These are phyloP conservation scores for Calosoma granatense DNA, from an alignment of 1,140 invertebrate genomes.

Conservation along the genomic window DNA sequence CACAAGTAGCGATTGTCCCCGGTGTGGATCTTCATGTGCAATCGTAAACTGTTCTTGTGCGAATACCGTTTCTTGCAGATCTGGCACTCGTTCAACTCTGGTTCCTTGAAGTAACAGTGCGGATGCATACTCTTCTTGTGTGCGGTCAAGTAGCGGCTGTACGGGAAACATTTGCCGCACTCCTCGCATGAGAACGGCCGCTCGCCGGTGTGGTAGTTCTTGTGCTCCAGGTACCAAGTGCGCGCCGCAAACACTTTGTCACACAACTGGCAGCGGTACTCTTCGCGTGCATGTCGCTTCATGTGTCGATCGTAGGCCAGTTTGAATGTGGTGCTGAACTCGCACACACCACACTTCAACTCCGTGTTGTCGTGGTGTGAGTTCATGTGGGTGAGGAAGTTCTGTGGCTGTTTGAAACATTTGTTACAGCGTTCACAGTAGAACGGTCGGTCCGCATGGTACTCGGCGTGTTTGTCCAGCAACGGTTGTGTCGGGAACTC, in stretches of 20 bases:
- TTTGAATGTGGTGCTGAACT: not conserved
- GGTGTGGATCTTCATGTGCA: conserved; percentile 32
- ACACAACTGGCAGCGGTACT: conserved; percentile 26
- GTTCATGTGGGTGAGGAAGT: not conserved
- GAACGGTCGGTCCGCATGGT: not conserved
- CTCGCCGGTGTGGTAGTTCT: conserved; percentile 50
- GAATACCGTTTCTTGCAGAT: conserved; percentile 32
- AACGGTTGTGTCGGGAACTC: not conserved
- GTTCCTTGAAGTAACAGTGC: conserved; percentile 10
- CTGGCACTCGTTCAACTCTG: conserved; percentile 27
- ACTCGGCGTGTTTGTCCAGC: not conserved
- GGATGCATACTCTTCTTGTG: conserved; percentile 20
- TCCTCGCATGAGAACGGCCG: conserved; percentile 69
- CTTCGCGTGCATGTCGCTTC: conserved; percentile 18
- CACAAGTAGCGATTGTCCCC: conserved; percentile 29
- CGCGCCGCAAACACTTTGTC: conserved; percentile 29
- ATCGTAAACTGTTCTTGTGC: conserved; percentile 29
- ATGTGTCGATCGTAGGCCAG: conserved; percentile 6
- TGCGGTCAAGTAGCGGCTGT: conserved; percentile 28
- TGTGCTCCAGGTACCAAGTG: conserved; percentile 30
- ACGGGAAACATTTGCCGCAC: conserved; percentile 54
- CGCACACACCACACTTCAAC: not conserved
- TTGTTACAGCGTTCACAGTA: conserved; percentile 4
- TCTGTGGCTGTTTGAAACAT: conserved; percentile 1
- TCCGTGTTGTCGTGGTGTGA: not conserved